phyloP scores from a whole-genome alignment of 2,113 vertebrate genomes.

The Oncorhynchus tshawytscha region DNA sequence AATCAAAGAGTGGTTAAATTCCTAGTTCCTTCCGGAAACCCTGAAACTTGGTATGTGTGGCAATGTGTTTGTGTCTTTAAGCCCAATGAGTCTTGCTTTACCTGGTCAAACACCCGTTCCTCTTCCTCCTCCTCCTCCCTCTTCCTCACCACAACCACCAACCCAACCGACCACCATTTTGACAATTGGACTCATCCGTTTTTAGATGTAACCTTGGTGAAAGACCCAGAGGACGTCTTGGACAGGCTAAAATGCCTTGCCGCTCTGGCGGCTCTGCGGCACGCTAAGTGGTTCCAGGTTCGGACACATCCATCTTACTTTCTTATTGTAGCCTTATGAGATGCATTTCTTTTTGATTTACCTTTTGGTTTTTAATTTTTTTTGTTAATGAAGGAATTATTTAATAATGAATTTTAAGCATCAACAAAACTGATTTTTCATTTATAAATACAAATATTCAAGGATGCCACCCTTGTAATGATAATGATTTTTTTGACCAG shows the following conservation, averaged over 20 bases:
- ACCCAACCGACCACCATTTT: slow-evolving; percentile 82
- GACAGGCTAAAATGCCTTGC: slow-evolving; percentile 99
- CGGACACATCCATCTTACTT: slow-evolving; percentile 99
- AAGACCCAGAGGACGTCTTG: slow-evolving; percentile 99
- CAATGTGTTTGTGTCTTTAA: slow-evolving; percentile 81
- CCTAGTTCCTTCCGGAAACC: neutral
- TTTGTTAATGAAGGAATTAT: slow-evolving; percentile 22
- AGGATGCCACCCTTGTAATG: slow-evolving; percentile 76
- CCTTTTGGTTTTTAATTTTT: slow-evolving; percentile 51
- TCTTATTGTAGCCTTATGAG: slow-evolving; percentile 99
- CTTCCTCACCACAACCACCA: slow-evolving; percentile 18
- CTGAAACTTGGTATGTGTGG: slow-evolving; percentile 88
- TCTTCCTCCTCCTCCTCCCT: slow-evolving; percentile 65
- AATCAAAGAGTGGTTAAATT: neutral
- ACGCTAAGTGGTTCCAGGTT: slow-evolving; percentile 99
- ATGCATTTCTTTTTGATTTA: slow-evolving; percentile 61
- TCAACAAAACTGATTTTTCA: neutral
- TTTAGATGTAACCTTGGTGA: slow-evolving; percentile 99
- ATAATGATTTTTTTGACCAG: slow-evolving; percentile 69
- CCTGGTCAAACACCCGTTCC: slow-evolving; percentile 99
- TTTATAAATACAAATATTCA: slow-evolving; percentile 68
- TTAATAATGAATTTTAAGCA: slow-evolving; percentile 4
- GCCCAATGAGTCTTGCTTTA: slow-evolving; percentile 84
- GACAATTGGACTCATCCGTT: slow-evolving; percentile 98
- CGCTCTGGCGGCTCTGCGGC: slow-evolving; percentile 99